These are phyloP conservation scores for Pyrocephalus nanus DNA, from an alignment of 2,797 vertebrate genomes.

Conservation along the genomic window DNA sequence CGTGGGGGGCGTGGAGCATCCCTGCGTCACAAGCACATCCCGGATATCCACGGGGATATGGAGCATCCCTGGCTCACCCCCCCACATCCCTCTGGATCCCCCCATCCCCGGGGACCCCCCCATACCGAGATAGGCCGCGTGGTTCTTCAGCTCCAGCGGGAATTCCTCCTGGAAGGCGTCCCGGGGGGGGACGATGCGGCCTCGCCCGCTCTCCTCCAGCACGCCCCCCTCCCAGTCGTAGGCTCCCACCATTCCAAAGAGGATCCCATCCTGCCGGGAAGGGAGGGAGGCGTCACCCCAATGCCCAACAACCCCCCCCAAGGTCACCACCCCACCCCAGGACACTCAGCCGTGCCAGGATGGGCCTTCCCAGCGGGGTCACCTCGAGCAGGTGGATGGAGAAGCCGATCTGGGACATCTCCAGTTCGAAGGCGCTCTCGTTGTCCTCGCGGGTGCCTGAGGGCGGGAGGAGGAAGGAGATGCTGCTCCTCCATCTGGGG, in stretches of 20 bases:
- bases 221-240: constrained; percentile 95
- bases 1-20: no score
- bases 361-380: background rate
- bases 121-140: constrained; percentile 91
- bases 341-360: background rate
- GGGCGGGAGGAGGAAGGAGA: background rate
- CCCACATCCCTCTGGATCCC: background rate
- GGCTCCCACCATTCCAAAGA: constrained; percentile 94
- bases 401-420: constrained; percentile 97
- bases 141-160: constrained; percentile 88
- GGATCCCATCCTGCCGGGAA: constrained; percentile 84
- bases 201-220: constrained; percentile 80
- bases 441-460: constrained; percentile 89
- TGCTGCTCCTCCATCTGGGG: background rate
- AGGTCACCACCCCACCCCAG: no score
- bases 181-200: constrained; percentile 78
- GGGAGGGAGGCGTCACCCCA: rapidly evolving
- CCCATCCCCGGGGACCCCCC: background rate
- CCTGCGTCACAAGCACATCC: no score
- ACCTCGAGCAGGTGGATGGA: constrained; percentile 89
- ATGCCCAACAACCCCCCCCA: no score
- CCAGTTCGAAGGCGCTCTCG: constrained; percentile 92
- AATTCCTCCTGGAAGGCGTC: constrained; percentile 89
- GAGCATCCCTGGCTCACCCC: no score
- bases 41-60: no score